Evolutionary conservation across 1,140 invertebrate genomes (phyloP), one percentile per base, ranked within the genome.

Genomic region (Apolygus lucorum): DNA sequence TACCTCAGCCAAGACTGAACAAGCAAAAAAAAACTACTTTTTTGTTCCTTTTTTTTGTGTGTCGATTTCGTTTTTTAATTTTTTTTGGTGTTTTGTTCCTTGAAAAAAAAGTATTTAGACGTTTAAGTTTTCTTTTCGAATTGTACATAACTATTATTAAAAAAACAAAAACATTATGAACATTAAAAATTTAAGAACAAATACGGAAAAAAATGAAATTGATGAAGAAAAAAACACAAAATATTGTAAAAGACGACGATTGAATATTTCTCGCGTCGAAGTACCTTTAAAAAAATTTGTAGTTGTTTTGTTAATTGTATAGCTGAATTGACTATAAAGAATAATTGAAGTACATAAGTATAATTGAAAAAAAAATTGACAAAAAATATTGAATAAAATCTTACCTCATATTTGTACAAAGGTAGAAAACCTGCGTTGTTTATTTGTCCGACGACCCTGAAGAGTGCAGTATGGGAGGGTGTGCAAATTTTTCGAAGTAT

Each of bases 361-460:
- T 42, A 8, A 59, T 17, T 66, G 27, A 66, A 25, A 66, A 66
- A 66, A 66, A 66, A 66, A 34, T 29, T 66, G 28, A 14, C 22
- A 27, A 66, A 66, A 66, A 34, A 21, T 24, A 28, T 34, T 34
- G 34, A 66, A 66, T 29, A 29, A 66, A 66, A 66, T 66, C 29
- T 66, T 66, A 66, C 64, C 64, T 66, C 64, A 21, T 66, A 66
- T 66, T 66, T 66, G 64, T 66, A 66, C 64, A 28, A 66, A 66
- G 27, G 64, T 66, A 66, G 34, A 42, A 4, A 42, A 17, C 34
- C 34, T 4, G 34, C 17, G 34, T 42, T 42, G 4, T 42, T 42
- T 42, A 4, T 42, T 42, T 17, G 17, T 17, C n/a, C n/a, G n/a
- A n/a, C n/a, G n/a, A n/a, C n/a, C n/a, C n/a, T n/a, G n/a, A n/a